Evolutionary conservation across 1,140 invertebrate genomes (phyloP).

Genomic region (Pachyrhynchus sulphureomaculatus): DNA sequence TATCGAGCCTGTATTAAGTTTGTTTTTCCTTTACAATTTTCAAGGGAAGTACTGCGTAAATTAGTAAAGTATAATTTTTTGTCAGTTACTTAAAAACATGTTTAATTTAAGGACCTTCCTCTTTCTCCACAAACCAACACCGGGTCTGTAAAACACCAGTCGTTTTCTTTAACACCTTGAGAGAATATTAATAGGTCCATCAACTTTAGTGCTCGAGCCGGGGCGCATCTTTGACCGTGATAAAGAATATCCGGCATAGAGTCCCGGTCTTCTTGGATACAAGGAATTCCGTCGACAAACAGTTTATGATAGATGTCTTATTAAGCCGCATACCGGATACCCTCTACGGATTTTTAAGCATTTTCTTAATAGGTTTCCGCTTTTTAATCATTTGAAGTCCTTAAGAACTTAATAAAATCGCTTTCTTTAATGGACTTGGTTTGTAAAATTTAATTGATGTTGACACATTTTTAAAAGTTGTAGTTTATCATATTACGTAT

Average conservation of each 20-base stretch:
- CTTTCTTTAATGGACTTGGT: neutral
- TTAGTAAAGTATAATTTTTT: too few species aligned
- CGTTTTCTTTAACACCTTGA: conserved; percentile 5
- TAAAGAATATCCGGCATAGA: conserved; percentile 18
- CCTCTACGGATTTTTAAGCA: neutral
- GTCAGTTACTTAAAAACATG: too few species aligned
- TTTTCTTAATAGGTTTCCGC: conserved; percentile 24
- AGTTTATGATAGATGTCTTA: conserved; percentile 8
- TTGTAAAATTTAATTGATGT: neutral
- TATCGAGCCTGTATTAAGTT: too few species aligned
- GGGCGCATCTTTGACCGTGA: conserved; percentile 17
- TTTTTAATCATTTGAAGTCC: neutral
- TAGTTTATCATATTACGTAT: too few species aligned
- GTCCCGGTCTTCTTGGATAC: neutral
- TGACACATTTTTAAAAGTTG: neutral
- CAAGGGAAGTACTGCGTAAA: too few species aligned
- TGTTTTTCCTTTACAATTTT: too few species aligned
- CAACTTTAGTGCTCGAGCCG: conserved; percentile 3
- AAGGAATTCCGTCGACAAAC: conserved; percentile 8
- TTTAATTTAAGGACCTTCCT: too few species aligned
- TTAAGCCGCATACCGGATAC: conserved; percentile 16
- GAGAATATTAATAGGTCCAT: conserved; percentile 22
- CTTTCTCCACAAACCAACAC: too few species aligned
- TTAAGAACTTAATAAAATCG: neutral
- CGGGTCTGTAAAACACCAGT: neutral